Evolutionary conservation across 2,888 invertebrate genomes (phyloP).

Genomic region (Anoplius nigerrimus): DNA sequence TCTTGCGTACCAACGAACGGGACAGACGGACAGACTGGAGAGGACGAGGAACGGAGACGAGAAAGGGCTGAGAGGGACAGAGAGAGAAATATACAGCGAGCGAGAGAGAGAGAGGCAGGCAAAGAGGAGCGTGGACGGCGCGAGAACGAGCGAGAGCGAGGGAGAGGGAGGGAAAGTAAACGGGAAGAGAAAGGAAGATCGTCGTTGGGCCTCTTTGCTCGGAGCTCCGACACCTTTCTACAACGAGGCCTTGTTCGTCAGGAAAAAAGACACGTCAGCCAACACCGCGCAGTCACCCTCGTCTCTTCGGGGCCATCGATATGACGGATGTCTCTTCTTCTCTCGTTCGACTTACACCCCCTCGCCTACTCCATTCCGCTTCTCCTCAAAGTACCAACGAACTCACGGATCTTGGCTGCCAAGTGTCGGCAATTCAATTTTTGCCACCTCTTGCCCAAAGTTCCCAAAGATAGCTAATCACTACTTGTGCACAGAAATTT

Average conservation of each 20-base stretch:
- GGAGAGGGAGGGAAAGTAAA: conserved; percentile 22
- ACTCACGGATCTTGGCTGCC: no score
- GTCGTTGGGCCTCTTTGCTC: conserved; percentile 51
- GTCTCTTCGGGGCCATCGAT: conserved; percentile 59
- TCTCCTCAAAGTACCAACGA: no score
- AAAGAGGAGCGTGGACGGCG: conserved; percentile 35
- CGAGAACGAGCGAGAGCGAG: conserved; percentile 14
- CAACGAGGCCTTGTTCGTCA: conserved; percentile 64
- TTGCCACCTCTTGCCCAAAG: not conserved
- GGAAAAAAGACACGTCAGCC: conserved; percentile 66
- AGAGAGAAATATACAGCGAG: conserved; percentile 23
- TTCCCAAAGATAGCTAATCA: no score
- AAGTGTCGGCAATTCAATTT: no score
- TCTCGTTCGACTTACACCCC: not conserved
- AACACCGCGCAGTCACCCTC: conserved; percentile 55
- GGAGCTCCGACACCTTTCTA: conserved; percentile 61
- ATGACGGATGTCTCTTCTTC: conserved; percentile 39
- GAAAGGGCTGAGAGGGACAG: conserved; percentile 22
- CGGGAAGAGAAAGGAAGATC: conserved; percentile 39
- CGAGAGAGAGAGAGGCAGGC: conserved; percentile 41
- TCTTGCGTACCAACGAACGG: conserved; percentile 44
- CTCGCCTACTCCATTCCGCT: no score
- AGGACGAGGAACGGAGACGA: conserved; percentile 50
- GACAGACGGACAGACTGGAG: conserved; percentile 21
- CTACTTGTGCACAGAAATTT: no score